Conservation (phyloP, 2,113 vertebrate species). For the Mirza zaza region DNA sequence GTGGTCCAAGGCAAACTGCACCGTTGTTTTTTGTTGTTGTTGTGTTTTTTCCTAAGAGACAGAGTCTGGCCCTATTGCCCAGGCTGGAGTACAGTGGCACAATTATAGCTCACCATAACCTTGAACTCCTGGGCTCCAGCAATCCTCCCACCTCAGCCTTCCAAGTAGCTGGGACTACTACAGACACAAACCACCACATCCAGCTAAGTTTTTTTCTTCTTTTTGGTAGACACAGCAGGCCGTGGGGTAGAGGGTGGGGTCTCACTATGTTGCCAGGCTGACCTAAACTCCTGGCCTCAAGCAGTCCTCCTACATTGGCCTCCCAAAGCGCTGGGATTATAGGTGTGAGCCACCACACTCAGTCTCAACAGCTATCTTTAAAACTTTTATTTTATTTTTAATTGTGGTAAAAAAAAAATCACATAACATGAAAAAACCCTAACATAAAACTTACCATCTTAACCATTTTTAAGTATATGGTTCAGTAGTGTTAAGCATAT, state of each 20-base stretch:
- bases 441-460: not conserved
- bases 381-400: too few species aligned
- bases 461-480: not conserved
- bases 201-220: not conserved
- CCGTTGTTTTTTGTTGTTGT: not conserved
- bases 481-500: not conserved
- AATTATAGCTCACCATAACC: not conserved
- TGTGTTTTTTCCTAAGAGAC: not conserved
- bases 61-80: not conserved
- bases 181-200: not conserved
- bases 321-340: not conserved
- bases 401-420: not conserved
- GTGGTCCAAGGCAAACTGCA: not conserved
- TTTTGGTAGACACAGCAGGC: not conserved
- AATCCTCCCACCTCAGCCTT: not conserved
- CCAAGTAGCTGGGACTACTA: not conserved
- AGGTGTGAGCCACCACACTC: not conserved
- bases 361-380: not conserved
- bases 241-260: not conserved
- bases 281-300: not conserved
- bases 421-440: too few species aligned
- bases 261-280: not conserved
- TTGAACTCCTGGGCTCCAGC: not conserved
- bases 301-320: not conserved
- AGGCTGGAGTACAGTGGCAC: not conserved